Conservation (phyloP, 2,113 vertebrate genomes). For the Dicentrarchus labrax region DNA sequence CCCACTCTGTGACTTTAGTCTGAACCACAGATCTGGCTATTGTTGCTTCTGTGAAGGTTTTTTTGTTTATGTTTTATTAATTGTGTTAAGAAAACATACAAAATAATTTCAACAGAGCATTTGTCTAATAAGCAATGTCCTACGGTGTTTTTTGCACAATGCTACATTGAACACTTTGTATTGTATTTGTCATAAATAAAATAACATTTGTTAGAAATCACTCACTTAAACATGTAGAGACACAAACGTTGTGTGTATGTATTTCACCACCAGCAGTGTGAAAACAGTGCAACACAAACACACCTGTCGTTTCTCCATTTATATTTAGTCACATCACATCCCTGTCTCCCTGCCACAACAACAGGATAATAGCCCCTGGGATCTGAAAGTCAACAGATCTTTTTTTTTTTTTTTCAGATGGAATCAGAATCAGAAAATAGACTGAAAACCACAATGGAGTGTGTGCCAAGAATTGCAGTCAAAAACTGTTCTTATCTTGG, state of each 20-base stretch:
- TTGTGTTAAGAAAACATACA: too few relatives aligned
- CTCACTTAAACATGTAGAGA: background rate
- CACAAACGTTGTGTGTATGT: background rate
- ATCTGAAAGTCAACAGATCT: slow-evolving; percentile 46
- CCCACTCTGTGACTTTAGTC: slow-evolving; percentile 2
- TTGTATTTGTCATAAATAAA: slow-evolving; percentile 12
- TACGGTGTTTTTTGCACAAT: background rate
- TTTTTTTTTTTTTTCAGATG: slow-evolving; percentile 18
- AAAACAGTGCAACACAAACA: slow-evolving; percentile 17
- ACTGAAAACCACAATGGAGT: background rate
- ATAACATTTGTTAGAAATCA: background rate
- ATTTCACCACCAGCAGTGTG: slow-evolving; percentile 10
- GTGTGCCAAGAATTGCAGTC: slow-evolving; percentile 29
- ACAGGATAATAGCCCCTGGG: slow-evolving; percentile 34
- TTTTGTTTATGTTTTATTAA: background rate
- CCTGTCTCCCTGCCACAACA: slow-evolving; percentile 30
- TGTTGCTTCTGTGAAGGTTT: background rate
- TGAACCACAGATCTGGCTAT: background rate
- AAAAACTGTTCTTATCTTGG: slow-evolving; percentile 42
- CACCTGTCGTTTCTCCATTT: slow-evolving; percentile 35
- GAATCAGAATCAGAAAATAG: slow-evolving; percentile 46
- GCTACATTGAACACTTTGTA: background rate
- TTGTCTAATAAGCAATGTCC: background rate
- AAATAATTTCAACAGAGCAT: background rate
- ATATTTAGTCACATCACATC: slow-evolving; percentile 53